These are phyloP conservation scores for Mesocentrotus franciscanus DNA, from an alignment of 53 echinoderm and acorn worm species.

Conservation along the genomic window DNA sequence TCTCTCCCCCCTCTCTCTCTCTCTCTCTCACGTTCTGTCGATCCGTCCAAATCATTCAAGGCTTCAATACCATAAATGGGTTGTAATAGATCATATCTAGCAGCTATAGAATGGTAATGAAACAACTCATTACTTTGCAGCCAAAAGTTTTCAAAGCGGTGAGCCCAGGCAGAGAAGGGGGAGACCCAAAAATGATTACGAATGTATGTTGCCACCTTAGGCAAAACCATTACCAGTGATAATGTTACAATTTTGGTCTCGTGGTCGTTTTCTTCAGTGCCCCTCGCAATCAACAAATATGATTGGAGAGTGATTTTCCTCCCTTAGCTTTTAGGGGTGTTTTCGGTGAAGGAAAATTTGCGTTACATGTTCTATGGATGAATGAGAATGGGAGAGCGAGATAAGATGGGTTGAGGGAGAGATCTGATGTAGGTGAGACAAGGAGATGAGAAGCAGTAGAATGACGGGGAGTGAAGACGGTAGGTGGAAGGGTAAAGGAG, in stretches of 20 bases:
- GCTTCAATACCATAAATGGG: constrained; percentile 29
- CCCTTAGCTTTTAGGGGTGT: background rate
- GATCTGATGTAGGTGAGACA: background rate
- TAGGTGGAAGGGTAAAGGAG: background rate
- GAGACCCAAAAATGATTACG: constrained; percentile 24
- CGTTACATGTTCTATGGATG: background rate
- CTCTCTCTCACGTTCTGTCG: background rate
- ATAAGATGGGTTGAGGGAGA: background rate
- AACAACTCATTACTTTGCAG: constrained; percentile 41
- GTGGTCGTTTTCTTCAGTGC: background rate
- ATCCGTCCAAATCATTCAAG: background rate
- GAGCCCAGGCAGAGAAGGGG: background rate
- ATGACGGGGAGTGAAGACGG: background rate
- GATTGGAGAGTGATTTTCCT: constrained; percentile 35
- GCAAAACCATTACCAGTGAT: constrained; percentile 47
- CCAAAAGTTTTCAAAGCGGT: constrained; percentile 9
- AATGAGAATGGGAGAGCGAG: background rate
- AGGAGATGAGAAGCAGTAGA: background rate
- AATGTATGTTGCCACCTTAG: constrained; percentile 34
- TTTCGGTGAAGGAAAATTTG: constrained; percentile 3
- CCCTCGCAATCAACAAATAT: constrained; percentile 42
- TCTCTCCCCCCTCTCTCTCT: background rate
- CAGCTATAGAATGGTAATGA: constrained; percentile 45
- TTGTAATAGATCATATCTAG: constrained; percentile 46
- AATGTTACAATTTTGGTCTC: constrained; percentile 19